These are phyloP conservation scores for Gyps fulvus DNA, from an alignment of 2,113 vertebrate genomes.

Conservation along the genomic window DNA sequence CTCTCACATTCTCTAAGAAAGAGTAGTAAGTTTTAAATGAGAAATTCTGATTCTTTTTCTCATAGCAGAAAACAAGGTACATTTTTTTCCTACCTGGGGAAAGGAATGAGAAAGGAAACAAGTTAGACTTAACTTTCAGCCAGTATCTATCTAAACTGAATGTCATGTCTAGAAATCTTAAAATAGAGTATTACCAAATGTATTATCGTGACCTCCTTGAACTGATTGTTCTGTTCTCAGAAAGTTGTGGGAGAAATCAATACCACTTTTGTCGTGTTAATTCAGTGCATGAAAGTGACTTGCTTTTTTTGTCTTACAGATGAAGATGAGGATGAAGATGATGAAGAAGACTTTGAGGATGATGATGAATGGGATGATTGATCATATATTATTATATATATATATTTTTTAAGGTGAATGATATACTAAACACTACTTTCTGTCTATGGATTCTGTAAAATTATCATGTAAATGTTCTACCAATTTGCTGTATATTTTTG, in stretches of 20 bases:
- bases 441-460: constrained; percentile 91
- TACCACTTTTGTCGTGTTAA: not conserved
- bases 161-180: not conserved
- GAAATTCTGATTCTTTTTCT: not conserved
- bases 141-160: not conserved
- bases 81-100: not conserved
- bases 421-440: constrained; percentile 88
- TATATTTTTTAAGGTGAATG: constrained; percentile 84
- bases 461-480: constrained; percentile 93
- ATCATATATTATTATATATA: constrained; percentile 78
- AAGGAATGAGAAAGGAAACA: not conserved
- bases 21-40: not conserved
- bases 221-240: not conserved
- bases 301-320: constrained; percentile 73
- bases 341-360: constrained; percentile 97
- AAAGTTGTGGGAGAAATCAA: not conserved
- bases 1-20: not conserved
- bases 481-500: constrained; percentile 98
- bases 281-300: not conserved
- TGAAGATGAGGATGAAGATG: constrained; percentile 96
- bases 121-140: not conserved
- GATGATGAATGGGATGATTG: constrained; percentile 99
- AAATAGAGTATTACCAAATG: not conserved
- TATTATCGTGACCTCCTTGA: not conserved
- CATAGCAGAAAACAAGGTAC: not conserved